Evolutionary conservation across 1,140 invertebrate species (phyloP), one percentile per base, ranked within the genome.

Genomic region (Ceratosolen fusciceps): DNA sequence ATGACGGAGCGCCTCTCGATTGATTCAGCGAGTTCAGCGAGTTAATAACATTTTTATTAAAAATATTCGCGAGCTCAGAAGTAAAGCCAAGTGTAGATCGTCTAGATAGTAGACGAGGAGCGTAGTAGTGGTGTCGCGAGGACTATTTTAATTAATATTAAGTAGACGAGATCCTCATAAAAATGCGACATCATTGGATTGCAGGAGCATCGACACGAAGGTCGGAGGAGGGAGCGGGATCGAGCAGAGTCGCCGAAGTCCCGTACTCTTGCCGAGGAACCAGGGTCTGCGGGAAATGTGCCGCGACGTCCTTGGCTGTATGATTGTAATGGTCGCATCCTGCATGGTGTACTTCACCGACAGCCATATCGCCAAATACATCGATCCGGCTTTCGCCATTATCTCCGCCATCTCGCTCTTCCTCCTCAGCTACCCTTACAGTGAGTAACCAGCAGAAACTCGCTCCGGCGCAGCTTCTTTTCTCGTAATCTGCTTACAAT

Each of bases 301-400:
- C 54, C 90, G 93, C n/a, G 93, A 94, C 85, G 87, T 93, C 72
- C 89, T 92, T 43, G 93, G 93, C 37, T 94, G 94, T 76, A 77
- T 95, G 26, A 90, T 95, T 54, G 94, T 96, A 0, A 93, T 95
- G 21, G 82, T 94, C 0, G 93, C 93, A 82, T 92, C 94, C 0
- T 83, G 92, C 1, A 87, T 94, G 21, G 93, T 95, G 0, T 92
- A 94, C 81, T 92, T 93, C 79, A 92, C 92, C 0, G 91, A 94
- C 70, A 86, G 91, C 37, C 80, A 91, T 19, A 87, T 93, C 19
- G 93, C 93, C 0, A 94, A 95, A 86, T 95, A 92, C 78, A 90
- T 95, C n/a, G 95, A 96, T 91, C 95, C 95, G 0, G 85, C 91
- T 21, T 84, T 95, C 29, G 93, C 94, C 0, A 92, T 96, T 54